Percentiles rank a stretch among this genome's conserved stretches.
Evolutionary conservation across 2,797 vertebrate species (phyloP).

Genomic region (Lophius americanus): DNA sequence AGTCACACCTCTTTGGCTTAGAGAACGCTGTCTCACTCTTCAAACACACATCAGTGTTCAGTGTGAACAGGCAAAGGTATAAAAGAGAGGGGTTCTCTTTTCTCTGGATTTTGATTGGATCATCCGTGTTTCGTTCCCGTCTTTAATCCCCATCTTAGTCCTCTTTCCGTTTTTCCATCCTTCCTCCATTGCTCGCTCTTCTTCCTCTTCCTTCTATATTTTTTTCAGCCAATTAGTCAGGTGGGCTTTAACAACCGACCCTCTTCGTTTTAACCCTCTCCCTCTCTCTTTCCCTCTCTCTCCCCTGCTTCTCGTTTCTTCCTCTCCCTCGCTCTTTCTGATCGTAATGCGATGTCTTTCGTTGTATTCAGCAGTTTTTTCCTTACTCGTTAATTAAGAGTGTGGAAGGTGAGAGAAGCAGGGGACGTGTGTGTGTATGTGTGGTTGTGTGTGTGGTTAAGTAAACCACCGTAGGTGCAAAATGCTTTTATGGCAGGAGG

Average conservation of each 20-base stretch:
- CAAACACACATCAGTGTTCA: too few species aligned
- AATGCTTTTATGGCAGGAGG: slow-evolving; percentile 73
- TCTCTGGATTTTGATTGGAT: too few species aligned
- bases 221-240: slow-evolving; percentile 26
- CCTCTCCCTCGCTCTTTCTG: slow-evolving; percentile 55
- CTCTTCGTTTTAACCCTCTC: background rate
- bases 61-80: too few species aligned
- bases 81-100: too few species aligned
- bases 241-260: slow-evolving; percentile 9
- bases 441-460: slow-evolving; percentile 36
- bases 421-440: slow-evolving; percentile 21
- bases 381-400: slow-evolving; percentile 94
- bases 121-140: too few species aligned
- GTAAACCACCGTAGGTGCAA: slow-evolving; percentile 70
- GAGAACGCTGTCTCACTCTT: too few species aligned
- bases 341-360: slow-evolving; percentile 88
- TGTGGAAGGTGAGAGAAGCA: slow-evolving; percentile 83
- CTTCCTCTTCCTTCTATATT: background rate
- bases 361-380: slow-evolving; percentile 93
- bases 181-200: background rate
- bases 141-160: too few species aligned
- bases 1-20: too few species aligned
- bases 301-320: slow-evolving; percentile 25
- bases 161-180: too few species aligned
- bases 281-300: slow-evolving; percentile 8